These are phyloP conservation scores for Anguilla japonica DNA, from an alignment of 2,113 vertebrate genomes.

Conservation along the genomic window DNA sequence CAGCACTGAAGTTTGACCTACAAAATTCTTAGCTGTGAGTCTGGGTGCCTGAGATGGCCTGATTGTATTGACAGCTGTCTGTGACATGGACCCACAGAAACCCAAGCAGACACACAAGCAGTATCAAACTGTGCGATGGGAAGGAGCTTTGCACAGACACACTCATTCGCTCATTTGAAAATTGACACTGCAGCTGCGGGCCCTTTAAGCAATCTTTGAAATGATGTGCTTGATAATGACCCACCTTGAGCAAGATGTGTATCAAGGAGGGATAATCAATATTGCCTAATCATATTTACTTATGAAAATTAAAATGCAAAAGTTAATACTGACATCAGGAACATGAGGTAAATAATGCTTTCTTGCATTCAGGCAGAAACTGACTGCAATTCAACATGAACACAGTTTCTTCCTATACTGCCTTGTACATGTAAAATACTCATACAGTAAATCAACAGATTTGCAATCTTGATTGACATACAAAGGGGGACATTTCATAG, in stretches of 20 bases:
- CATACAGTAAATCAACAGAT: not conserved
- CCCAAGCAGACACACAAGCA: not conserved
- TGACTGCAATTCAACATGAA: not conserved
- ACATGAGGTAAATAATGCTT: not conserved
- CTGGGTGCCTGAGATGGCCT: not conserved
- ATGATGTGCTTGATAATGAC: slow-evolving; percentile 25
- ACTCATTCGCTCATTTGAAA: not conserved
- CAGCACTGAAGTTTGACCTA: not conserved
- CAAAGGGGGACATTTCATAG: not conserved
- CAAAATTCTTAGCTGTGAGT: not conserved
- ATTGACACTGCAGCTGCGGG: slow-evolving; percentile 2
- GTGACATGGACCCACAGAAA: not conserved
- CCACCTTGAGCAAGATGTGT: slow-evolving; percentile 28
- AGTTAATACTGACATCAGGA: not conserved
- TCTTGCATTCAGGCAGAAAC: not conserved
- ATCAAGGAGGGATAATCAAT: not conserved
- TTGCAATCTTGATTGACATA: not conserved
- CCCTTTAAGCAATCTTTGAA: not conserved
- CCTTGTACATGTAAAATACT: not conserved
- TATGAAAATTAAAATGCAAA: slow-evolving; percentile 2
- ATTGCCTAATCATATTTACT: slow-evolving; percentile 1
- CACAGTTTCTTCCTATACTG: not conserved
- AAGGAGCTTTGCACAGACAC: slow-evolving; percentile 14
- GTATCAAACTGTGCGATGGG: not conserved
- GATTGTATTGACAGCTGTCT: not conserved